A percentile compares a stretch with the other conserved stretches of the same genome.
phyloP scores from a whole-genome alignment of 2,113 vertebrate species.

The Amazona vittata region DNA sequence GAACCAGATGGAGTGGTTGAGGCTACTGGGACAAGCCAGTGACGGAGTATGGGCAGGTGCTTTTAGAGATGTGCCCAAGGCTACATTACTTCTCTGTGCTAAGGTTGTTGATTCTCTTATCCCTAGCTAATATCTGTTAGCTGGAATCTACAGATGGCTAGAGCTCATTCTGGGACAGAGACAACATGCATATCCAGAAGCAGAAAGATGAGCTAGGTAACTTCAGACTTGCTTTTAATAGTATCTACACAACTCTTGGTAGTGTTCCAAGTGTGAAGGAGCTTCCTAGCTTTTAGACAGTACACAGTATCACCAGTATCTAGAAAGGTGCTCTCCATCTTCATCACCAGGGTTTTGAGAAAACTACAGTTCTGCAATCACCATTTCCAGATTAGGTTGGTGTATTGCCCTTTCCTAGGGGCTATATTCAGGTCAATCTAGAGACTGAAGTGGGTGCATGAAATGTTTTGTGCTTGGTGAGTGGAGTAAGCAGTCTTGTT shows the following conservation, averaged over 20 bases:
- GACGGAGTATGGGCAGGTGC: background rate
- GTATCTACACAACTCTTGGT: background rate
- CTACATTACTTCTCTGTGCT: background rate
- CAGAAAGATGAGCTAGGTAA: background rate
- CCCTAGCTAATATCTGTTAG: background rate
- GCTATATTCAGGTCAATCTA: background rate
- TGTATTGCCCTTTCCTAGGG: background rate
- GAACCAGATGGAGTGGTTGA: background rate
- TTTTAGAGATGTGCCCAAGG: background rate
- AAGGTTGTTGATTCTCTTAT: background rate
- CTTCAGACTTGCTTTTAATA: background rate
- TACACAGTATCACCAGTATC: background rate
- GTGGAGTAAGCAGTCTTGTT: background rate
- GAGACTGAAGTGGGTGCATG: background rate
- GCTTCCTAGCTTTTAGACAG: background rate
- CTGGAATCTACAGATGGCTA: background rate
- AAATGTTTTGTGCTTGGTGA: background rate
- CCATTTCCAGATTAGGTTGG: background rate
- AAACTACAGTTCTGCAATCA: background rate
- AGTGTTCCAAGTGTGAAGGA: background rate
- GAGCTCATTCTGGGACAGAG: background rate
- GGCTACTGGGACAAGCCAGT: background rate
- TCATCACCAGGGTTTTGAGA: background rate
- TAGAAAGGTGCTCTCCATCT: background rate
- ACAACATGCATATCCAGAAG: background rate